These are phyloP conservation scores for Caretta caretta DNA, from an alignment of 2,113 vertebrate genomes.

Conservation along the genomic window DNA sequence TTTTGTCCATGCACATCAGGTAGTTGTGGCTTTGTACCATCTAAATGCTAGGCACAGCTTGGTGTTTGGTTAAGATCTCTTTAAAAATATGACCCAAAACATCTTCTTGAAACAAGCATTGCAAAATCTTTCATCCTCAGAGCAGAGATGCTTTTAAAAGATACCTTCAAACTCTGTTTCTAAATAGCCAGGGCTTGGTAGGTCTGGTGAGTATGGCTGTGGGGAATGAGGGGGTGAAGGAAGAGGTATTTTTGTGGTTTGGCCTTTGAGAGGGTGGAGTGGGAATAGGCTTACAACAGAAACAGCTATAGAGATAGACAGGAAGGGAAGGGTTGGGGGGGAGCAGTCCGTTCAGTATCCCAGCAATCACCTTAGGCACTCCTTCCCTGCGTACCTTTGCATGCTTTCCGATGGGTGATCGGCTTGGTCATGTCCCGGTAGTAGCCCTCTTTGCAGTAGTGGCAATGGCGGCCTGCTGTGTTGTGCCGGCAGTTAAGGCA, in stretches of 20 bases:
- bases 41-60: background rate
- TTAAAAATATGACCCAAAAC: background rate
- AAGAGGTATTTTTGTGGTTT: background rate
- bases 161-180: constrained; percentile 70
- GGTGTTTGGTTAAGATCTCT: background rate
- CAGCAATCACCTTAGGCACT: accelerated
- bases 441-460: constrained; percentile 98
- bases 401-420: constrained; percentile 96
- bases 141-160: background rate
- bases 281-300: background rate
- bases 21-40: background rate
- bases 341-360: accelerated
- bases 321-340: background rate
- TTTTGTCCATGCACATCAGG: accelerated
- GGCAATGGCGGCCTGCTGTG: constrained; percentile 94
- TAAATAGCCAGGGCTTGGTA: constrained; percentile 37
- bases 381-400: constrained; percentile 87
- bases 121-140: background rate
- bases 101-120: background rate
- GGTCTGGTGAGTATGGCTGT: background rate
- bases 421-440: constrained; percentile 95
- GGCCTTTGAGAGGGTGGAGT: background rate
- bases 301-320: accelerated
- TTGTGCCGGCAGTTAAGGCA: constrained; percentile 98
- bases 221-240: constrained; percentile 8